These are phyloP conservation scores for Lacanobia wlatinum DNA, from an alignment of 2,888 invertebrate species.

Conservation along the genomic window DNA sequence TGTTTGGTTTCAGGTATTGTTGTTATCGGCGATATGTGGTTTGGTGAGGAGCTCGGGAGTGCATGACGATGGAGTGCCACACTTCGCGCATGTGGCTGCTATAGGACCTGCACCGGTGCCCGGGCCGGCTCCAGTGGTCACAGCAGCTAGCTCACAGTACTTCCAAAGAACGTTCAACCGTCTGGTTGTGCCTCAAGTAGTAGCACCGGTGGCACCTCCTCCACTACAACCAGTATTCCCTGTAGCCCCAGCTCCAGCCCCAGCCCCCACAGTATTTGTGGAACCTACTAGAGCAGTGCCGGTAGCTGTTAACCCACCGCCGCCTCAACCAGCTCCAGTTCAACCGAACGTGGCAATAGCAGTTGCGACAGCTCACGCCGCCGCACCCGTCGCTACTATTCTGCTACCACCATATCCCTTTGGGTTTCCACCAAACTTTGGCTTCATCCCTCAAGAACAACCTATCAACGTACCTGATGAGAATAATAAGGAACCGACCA, in stretches of 20 bases:
- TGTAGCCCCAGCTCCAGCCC: conserved; percentile 69
- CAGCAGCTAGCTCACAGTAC: conserved; percentile 93
- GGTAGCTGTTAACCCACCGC: conserved; percentile 54
- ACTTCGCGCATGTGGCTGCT: conserved; percentile 49
- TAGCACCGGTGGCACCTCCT: conserved; percentile 56
- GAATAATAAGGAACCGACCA: conserved; percentile 77
- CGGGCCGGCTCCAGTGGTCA: conserved; percentile 89
- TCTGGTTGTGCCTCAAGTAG: conserved; percentile 76
- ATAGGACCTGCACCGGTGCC: conserved; percentile 63
- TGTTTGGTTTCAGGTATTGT: conserved; percentile 77
- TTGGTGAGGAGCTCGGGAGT: conserved; percentile 79
- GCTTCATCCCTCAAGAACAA: conserved; percentile 77
- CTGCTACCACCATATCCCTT: conserved; percentile 86
- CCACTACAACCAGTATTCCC: conserved; percentile 65
- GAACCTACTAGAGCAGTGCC: conserved; percentile 58
- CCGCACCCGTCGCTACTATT: conserved; percentile 86
- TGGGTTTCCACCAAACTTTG: conserved; percentile 81
- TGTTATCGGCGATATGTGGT: conserved; percentile 74
- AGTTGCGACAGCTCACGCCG: conserved; percentile 85
- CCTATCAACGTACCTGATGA: conserved; percentile 74
- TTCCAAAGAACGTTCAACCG: conserved; percentile 92
- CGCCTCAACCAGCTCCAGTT: conserved; percentile 68
- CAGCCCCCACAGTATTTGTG: conserved; percentile 65
- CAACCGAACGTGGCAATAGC: conserved; percentile 86
- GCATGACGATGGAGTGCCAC: conserved; percentile 63